Evolutionary conservation across 2,113 vertebrate species (phyloP).

Genomic region (Cryptoleucopteryx plumbea): DNA sequence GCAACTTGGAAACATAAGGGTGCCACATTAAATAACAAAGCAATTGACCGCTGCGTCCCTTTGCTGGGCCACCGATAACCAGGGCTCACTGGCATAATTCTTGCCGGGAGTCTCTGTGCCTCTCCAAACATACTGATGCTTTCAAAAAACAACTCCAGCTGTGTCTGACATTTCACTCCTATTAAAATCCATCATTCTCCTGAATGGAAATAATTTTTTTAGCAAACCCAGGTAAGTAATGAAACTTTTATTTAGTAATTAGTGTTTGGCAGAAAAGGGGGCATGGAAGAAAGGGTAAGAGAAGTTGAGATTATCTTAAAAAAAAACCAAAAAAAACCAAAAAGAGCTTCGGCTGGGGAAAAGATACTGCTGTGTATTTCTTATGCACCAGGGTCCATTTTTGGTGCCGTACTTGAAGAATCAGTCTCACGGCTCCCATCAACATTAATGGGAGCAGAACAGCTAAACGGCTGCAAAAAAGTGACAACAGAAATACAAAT

Average conservation of each 20-base stretch:
- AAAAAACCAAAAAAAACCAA: background rate
- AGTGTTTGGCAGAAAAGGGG: background rate
- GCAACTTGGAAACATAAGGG: slow-evolving; percentile 24
- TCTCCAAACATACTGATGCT: slow-evolving; percentile 3
- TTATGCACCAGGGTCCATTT: background rate
- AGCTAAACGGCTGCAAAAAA: background rate
- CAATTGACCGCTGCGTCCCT: slow-evolving; percentile 21
- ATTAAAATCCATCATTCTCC: slow-evolving; percentile 51
- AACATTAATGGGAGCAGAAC: background rate
- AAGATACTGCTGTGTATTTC: background rate
- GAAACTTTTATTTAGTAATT: slow-evolving; percentile 55
- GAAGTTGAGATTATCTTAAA: background rate
- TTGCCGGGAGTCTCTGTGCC: background rate
- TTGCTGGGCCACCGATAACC: background rate
- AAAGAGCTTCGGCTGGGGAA: background rate
- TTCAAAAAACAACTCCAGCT: slow-evolving; percentile 43
- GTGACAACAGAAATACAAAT: background rate
- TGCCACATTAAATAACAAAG: slow-evolving; percentile 31
- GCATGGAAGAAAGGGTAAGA: background rate
- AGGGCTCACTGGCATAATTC: background rate
- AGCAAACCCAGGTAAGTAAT: slow-evolving; percentile 29
- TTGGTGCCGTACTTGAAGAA: background rate
- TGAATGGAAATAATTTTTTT: slow-evolving; percentile 32
- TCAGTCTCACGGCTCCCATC: background rate
- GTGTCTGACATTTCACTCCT: slow-evolving; percentile 56